These are phyloP conservation scores for Apomyelois bistriatella DNA, from an alignment of 2,888 invertebrate species.

Conservation along the genomic window DNA sequence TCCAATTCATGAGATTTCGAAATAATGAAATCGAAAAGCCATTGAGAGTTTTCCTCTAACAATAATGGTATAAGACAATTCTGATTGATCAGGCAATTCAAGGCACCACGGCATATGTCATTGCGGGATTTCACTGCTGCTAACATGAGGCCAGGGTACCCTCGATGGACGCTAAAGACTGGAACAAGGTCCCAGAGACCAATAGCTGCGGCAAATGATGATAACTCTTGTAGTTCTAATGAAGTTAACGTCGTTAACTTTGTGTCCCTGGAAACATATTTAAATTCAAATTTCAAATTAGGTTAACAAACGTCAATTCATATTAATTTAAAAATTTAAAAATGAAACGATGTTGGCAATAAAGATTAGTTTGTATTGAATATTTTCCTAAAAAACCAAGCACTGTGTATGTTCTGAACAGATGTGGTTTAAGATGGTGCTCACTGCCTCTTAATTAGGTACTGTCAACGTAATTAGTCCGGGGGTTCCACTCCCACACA, in stretches of 20 bases:
- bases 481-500: no score
- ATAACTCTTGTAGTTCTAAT: conserved; percentile 51
- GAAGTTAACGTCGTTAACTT: conserved; percentile 51
- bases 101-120: conserved; percentile 58
- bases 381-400: no score
- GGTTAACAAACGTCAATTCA: no score
- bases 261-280: conserved; percentile 42
- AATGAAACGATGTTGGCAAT: no score
- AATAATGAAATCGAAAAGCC: conserved; percentile 73
- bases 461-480: no score
- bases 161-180: conserved; percentile 58
- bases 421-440: no score
- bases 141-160: conserved; percentile 52
- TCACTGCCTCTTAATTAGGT: no score
- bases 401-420: no score
- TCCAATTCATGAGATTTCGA: conserved; percentile 75
- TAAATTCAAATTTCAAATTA: no score
- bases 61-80: conserved; percentile 55
- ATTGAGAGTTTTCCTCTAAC: conserved; percentile 66
- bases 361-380: no score
- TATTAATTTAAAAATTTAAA: no score
- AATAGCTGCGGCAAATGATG: conserved; percentile 53
- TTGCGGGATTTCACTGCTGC: conserved; percentile 45
- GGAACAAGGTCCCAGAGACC: conserved; percentile 74
- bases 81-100: conserved; percentile 49